Conservation (phyloP, 2,113 vertebrate genomes). For the Scatophagus argus region DNA sequence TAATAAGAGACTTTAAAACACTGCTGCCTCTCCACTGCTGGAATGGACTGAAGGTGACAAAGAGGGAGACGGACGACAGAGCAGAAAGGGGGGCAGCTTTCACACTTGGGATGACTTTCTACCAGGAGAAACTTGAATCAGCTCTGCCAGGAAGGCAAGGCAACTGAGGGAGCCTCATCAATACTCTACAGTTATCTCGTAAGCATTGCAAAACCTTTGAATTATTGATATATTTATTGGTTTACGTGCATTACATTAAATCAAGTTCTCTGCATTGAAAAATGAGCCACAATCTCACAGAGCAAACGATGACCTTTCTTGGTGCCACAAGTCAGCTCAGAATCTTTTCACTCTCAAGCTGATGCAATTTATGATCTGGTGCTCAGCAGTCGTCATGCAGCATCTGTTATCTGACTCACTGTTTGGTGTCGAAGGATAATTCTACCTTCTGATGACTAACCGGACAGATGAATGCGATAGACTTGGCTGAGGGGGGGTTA, state of each 20-base stretch:
- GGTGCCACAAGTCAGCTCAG: not conserved
- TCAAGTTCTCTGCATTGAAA: not conserved
- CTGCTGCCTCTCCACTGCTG: slow-evolving; percentile 40
- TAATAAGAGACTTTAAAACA: slow-evolving; percentile 55
- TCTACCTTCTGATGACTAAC: slow-evolving; percentile 32
- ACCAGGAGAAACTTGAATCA: slow-evolving; percentile 60
- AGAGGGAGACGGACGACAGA: slow-evolving; percentile 41
- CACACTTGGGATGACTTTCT: slow-evolving; percentile 79
- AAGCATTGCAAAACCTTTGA: slow-evolving; percentile 53
- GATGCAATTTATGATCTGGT: slow-evolving; percentile 16
- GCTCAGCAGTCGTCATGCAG: slow-evolving; percentile 18
- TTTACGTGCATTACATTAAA: not conserved
- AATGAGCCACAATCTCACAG: not conserved
- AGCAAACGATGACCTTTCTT: not conserved
- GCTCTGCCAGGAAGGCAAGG: slow-evolving; percentile 64
- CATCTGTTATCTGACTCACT: slow-evolving; percentile 50
- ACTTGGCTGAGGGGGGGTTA: slow-evolving; percentile 26
- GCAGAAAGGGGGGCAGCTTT: slow-evolving; percentile 47
- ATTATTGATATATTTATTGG: not conserved
- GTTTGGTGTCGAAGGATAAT: slow-evolving; percentile 19
- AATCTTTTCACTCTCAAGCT: slow-evolving; percentile 16
- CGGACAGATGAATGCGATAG: slow-evolving; percentile 31
- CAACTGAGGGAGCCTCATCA: slow-evolving; percentile 79
- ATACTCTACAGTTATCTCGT: slow-evolving; percentile 69
- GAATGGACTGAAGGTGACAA: slow-evolving; percentile 73